phyloP scores from a whole-genome alignment of 1,140 invertebrate genomes.

The Drosophila burlai region DNA sequence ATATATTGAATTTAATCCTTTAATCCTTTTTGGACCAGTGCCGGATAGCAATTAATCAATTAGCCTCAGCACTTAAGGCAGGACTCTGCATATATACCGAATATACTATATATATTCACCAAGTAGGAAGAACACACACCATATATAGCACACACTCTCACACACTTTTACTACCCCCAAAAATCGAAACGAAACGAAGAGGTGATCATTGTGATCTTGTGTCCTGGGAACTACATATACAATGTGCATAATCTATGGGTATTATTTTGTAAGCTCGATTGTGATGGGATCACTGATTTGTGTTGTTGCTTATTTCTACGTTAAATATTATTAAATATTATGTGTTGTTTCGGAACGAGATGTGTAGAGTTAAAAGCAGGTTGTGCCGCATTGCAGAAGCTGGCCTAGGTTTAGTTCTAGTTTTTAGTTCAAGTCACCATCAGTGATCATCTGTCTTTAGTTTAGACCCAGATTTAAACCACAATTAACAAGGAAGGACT shows the following conservation, averaged over 20 bases:
- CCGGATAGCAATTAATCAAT: slow-evolving; percentile 37
- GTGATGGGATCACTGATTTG: slow-evolving; percentile 28
- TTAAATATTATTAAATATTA: slow-evolving; percentile 40
- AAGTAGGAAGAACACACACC: slow-evolving; percentile 14
- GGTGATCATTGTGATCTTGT: slow-evolving; percentile 41
- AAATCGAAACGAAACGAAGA: slow-evolving; percentile 32
- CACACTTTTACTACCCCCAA: background rate
- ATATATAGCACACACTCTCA: slow-evolving; percentile 13
- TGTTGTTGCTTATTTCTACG: slow-evolving; percentile 45
- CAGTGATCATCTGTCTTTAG: slow-evolving; percentile 5
- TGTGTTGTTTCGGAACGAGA: slow-evolving; percentile 29
- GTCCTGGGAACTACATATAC: slow-evolving; percentile 14
- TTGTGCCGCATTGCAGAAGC: slow-evolving; percentile 55
- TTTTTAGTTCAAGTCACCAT: slow-evolving; percentile 32
- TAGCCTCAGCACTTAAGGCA: slow-evolving; percentile 36
- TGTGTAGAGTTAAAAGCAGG: slow-evolving; percentile 27
- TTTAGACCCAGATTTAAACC: slow-evolving; percentile 1
- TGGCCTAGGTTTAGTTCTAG: slow-evolving; percentile 61
- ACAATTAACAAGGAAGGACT: slow-evolving; percentile 3
- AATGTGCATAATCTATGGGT: slow-evolving; percentile 60
- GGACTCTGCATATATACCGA: slow-evolving; percentile 30
- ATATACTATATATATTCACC: slow-evolving; percentile 20
- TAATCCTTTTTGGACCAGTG: slow-evolving; percentile 28
- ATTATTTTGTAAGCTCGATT: slow-evolving; percentile 67
- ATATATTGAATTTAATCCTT: slow-evolving; percentile 40